A percentile compares a stretch with the other conserved stretches of the same genome.
phyloP scores from a whole-genome alignment of 2,113 vertebrate species.

The rat (Rattus norvegicus) region GRCr8 NC_086035.1:52541501-52542000 shows the following conservation, averaged over 20 bases:
- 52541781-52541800: background rate
- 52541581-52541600: background rate
- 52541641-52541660: slow-evolving; percentile 34
- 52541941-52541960: background rate
- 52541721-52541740: background rate
- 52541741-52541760: background rate
- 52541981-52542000: background rate
- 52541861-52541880: slow-evolving; percentile 14
- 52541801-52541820: background rate
- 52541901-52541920: background rate
- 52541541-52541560: background rate
- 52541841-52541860: background rate
- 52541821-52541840: background rate
- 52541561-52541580: slow-evolving; percentile 30
- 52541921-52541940: background rate
- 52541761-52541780: background rate
- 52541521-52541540: background rate
- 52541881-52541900: background rate
- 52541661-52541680: background rate
- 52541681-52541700: background rate
- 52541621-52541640: background rate
- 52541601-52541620: slow-evolving; percentile 13
- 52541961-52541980: background rate
- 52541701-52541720: background rate
- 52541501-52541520: background rate